Base-by-base conservation (phyloP, 2,113 vertebrate species). In the Syngnathoides biaculeatus region DNA sequence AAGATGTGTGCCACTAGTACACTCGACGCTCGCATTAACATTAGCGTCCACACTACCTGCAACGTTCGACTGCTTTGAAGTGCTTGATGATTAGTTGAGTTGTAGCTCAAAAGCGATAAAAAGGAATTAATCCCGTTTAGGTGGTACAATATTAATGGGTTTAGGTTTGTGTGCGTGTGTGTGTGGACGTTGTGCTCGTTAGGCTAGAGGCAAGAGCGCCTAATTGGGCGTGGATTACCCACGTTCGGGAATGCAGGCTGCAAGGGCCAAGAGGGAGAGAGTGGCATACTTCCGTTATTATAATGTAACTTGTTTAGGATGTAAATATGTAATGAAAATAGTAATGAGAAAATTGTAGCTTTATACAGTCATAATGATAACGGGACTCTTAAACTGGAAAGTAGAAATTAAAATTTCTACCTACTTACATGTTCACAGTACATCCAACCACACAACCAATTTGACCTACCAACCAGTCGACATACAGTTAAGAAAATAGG, bases 151-250 rank as follows among this genome's bases (percentile, higher is more conserved):
- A 74, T 80, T 87, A 86, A 88, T 77, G 74, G 77, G 76, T 79
- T 85, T 75, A 82, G 74, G 71, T 50, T 43, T 24, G 59, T 27
- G 40, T 69, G 61, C 42, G 63, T 42, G 66, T 48, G 68, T 12
- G 59, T 39, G 72, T 52, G 74, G 11, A 68, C 58, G 67, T 72
- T 67, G 64, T 0, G 69, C 78, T 81, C 24, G 77, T 75, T 52
- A 80, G 87, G 78, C 82, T 83, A 83, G 74, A 81, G 79, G 79
- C 52, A 5, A 88, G 85, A 88, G 88, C 84, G 57, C 80, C 79
- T 85, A 86, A 90, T 87, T 50, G 88, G 71, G 68, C 74, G 79
- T 82, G 85, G 88, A 89, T 89, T 90, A 88, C 84, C 77, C 83
- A 81, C 78, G 74, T 82, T 83, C 82, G 27, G 75, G 69, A 85